These are phyloP conservation scores for Garrulus glandarius DNA, from an alignment of 2,797 vertebrate species.

Conservation along the genomic window DNA sequence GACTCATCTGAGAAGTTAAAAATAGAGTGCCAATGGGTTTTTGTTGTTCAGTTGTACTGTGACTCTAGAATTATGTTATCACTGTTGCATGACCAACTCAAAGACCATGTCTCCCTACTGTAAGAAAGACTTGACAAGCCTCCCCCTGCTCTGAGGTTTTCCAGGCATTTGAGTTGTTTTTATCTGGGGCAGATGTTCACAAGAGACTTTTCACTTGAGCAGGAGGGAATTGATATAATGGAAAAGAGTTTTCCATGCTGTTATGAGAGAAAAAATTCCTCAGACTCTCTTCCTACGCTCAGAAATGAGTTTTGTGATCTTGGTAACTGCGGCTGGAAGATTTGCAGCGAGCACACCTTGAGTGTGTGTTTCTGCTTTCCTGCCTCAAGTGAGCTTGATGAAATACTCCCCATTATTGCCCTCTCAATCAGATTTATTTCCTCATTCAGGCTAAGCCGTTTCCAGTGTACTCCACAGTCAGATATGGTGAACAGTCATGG, in stretches of 20 bases:
- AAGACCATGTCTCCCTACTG: fast-evolving
- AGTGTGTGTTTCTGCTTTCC: neutral
- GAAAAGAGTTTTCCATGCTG: neutral
- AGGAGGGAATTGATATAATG: neutral
- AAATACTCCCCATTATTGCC: neutral
- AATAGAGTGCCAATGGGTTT: neutral
- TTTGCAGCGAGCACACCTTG: neutral
- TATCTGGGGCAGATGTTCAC: neutral
- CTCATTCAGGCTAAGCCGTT: neutral
- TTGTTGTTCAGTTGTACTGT: neutral
- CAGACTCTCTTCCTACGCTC: neutral
- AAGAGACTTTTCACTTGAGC: neutral
- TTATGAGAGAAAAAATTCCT: neutral
- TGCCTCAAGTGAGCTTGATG: neutral
- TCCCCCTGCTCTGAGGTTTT: neutral
- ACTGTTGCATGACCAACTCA: neutral
- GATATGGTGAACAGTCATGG: neutral
- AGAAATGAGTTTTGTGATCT: neutral
- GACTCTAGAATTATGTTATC: neutral
- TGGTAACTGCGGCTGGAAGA: neutral
- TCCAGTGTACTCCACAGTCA: neutral
- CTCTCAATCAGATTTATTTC: neutral
- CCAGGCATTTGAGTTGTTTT: neutral
- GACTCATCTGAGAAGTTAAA: neutral
- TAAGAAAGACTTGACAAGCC: neutral